Evolutionary conservation across 2,113 vertebrate species (phyloP).

Genomic region (Zeus faber): DNA sequence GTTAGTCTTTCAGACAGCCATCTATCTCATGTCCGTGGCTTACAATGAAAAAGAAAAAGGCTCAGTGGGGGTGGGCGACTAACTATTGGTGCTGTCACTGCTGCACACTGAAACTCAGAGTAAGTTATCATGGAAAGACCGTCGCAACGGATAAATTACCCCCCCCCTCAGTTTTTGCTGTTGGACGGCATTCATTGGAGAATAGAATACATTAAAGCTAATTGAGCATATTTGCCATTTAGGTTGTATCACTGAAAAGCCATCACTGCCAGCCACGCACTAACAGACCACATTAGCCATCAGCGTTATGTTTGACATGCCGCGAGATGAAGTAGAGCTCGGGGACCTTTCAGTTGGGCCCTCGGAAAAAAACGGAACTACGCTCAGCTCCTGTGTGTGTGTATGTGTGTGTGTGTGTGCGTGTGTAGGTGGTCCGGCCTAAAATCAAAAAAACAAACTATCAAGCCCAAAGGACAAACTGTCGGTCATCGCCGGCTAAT

Average conservation of each 20-base stretch:
- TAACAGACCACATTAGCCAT: constrained; percentile 68
- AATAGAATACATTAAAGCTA: constrained; percentile 62
- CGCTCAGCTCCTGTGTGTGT: no score
- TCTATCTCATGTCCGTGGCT: constrained; percentile 14
- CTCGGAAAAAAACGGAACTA: no score
- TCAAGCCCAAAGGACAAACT: no score
- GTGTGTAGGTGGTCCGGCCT: constrained; percentile 52
- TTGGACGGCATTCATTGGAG: constrained; percentile 47
- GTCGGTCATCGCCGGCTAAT: constrained; percentile 45
- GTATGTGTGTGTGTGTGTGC: neutral
- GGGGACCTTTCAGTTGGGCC: constrained; percentile 50
- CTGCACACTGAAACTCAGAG: constrained; percentile 31
- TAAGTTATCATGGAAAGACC: constrained; percentile 37
- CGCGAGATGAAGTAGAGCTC: constrained; percentile 50
- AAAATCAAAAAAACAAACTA: constrained; percentile 61
- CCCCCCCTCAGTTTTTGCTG: constrained; percentile 25
- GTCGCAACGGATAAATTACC: constrained; percentile 35
- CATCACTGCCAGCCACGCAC: constrained; percentile 62
- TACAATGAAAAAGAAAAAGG: constrained; percentile 16
- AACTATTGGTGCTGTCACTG: constrained; percentile 14
- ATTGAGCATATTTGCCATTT: constrained; percentile 69
- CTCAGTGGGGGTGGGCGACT: no score
- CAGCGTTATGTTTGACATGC: constrained; percentile 65
- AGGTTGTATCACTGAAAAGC: constrained; percentile 66
- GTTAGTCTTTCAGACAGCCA: constrained; percentile 27